A percentile compares a stretch with the other conserved stretches of the same genome.
phyloP scores from a whole-genome alignment of 92 coral and sea anemone species.

The Blastomussa wellsi region DNA sequence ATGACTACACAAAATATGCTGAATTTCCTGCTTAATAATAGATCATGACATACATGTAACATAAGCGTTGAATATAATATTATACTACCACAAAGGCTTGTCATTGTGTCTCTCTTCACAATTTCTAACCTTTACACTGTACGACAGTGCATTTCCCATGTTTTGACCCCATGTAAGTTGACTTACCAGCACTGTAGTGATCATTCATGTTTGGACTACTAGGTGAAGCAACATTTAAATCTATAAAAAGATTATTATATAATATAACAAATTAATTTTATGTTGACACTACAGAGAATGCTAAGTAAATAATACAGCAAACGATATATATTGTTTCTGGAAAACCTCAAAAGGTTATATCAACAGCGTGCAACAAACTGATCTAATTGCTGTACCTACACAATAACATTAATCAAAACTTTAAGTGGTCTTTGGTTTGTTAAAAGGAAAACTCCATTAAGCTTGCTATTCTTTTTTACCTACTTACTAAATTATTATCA shows the following conservation, averaged over 20 bases:
- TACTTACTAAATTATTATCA: background rate
- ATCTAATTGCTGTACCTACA: background rate
- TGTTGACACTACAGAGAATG: slow-evolving; percentile 6
- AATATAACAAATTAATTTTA: slow-evolving; percentile 3
- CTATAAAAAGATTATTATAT: slow-evolving; percentile 21
- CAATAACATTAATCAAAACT: background rate
- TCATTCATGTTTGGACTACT: slow-evolving; percentile 50
- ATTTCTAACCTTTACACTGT: background rate
- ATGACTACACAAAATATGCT: background rate
- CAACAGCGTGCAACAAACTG: background rate
- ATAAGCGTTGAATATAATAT: background rate
- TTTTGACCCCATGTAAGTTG: background rate
- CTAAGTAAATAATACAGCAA: background rate
- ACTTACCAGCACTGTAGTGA: slow-evolving; percentile 51
- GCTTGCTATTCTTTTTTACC: background rate
- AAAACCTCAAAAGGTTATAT: background rate
- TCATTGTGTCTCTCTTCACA: background rate
- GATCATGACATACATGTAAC: background rate
- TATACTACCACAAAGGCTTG: background rate
- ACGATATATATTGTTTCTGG: background rate
- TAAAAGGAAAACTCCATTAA: background rate
- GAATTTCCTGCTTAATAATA: background rate
- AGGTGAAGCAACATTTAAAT: slow-evolving; percentile 49
- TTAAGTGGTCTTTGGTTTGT: background rate
- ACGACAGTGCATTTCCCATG: background rate